Evolutionary conservation across 1,140 invertebrate species (phyloP).

Genomic region (Ganaspis sp.): DNA sequence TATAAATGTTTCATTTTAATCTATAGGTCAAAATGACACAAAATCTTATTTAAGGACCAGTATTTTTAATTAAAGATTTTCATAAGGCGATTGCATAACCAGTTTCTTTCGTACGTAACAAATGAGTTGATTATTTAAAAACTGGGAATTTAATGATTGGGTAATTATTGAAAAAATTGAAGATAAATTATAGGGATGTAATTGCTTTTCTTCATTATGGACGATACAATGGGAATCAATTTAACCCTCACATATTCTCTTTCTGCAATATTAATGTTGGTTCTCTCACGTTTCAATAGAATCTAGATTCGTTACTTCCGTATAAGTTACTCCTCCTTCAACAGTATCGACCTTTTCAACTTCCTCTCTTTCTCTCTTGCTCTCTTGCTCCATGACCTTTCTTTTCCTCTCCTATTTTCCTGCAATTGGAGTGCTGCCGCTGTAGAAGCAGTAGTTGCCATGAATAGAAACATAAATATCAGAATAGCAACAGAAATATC

Average conservation of each 20-base stretch:
- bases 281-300: neutral
- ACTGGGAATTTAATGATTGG: neutral
- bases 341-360: slow-evolving; percentile 40
- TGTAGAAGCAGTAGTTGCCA: neutral
- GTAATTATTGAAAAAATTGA: neutral
- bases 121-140: neutral
- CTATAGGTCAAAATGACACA: too few relatives aligned
- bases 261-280: neutral
- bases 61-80: too few relatives aligned
- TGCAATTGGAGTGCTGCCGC: neutral
- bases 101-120: neutral
- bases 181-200: neutral
- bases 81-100: too few relatives aligned
- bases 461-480: slow-evolving; percentile 3
- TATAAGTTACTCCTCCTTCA: neutral
- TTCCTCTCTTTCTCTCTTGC: slow-evolving; percentile 22
- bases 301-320: neutral
- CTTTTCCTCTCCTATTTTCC: neutral
- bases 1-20: too few relatives aligned
- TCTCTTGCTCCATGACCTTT: neutral
- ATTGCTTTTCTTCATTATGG: slow-evolving; percentile 23
- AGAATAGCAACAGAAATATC: neutral
- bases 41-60: too few relatives aligned
- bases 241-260: neutral
- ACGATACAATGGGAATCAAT: neutral